Percentiles rank a stretch among this genome's conserved stretches.
phyloP scores from a whole-genome alignment of 2,797 vertebrate genomes.

The Hipposideros larvatus region DNA sequence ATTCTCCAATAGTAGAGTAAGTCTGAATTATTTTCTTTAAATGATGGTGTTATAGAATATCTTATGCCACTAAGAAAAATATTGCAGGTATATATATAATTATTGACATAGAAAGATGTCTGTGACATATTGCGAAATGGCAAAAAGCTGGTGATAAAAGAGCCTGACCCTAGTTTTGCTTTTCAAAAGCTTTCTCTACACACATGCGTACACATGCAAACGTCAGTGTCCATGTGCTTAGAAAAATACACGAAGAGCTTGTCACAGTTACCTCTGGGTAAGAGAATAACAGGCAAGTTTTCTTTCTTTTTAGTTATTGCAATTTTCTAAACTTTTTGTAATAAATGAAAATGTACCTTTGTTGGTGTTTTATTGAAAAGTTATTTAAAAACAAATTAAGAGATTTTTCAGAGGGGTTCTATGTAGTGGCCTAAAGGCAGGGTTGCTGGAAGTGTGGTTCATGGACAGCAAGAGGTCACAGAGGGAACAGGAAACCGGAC shows the following conservation, averaged over 20 bases:
- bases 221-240: not conserved
- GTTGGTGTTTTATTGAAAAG: not conserved
- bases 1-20: no score
- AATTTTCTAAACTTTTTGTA: slow-evolving; percentile 22
- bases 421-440: not conserved
- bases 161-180: not conserved
- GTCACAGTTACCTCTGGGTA: not conserved
- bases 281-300: not conserved
- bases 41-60: no score
- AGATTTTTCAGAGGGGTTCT: not conserved
- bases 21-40: not conserved
- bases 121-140: not conserved
- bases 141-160: not conserved
- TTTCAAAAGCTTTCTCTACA: not conserved
- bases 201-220: not conserved
- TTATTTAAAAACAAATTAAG: not conserved
- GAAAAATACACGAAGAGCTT: not conserved
- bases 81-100: not conserved
- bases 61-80: not conserved
- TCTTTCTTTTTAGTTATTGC: not conserved
- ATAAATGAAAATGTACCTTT: not conserved
- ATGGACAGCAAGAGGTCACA: not conserved
- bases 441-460: no score
- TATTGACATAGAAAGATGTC: not conserved
- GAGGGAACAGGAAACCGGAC: accelerated